These are phyloP conservation scores for Mugil cephalus DNA, from an alignment of 2,113 vertebrate genomes.

Conservation along the genomic window DNA sequence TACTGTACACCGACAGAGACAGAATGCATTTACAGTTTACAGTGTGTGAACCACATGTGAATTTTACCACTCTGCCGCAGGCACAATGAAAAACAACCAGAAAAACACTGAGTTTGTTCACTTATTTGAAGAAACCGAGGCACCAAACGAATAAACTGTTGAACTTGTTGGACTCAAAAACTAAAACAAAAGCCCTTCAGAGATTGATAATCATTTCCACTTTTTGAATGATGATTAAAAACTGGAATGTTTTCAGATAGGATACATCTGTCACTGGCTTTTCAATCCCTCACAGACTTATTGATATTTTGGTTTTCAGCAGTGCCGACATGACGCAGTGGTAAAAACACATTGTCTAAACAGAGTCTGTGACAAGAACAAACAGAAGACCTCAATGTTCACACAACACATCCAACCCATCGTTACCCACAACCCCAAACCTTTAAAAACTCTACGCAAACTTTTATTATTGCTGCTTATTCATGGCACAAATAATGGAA, in stretches of 20 bases:
- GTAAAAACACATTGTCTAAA: constrained; percentile 35
- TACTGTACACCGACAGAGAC: constrained; percentile 26
- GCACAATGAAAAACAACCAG: constrained; percentile 38
- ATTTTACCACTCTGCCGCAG: constrained; percentile 59
- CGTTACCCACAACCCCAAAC: constrained; percentile 12
- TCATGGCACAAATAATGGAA: constrained; percentile 90
- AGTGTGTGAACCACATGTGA: constrained; percentile 1
- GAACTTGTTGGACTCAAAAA: not conserved
- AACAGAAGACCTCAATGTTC: constrained; percentile 21
- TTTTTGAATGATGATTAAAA: constrained; percentile 46
- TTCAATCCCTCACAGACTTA: constrained; percentile 18
- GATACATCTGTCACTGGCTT: constrained; percentile 48
- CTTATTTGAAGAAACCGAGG: constrained; percentile 12
- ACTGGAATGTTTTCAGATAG: constrained; percentile 52
- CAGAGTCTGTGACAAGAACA: not conserved
- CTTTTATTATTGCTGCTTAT: constrained; percentile 89
- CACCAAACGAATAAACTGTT: not conserved
- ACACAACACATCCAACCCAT: constrained; percentile 23
- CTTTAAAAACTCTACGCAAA: constrained; percentile 56
- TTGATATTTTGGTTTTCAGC: constrained; percentile 56
- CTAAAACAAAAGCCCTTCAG: constrained; percentile 44
- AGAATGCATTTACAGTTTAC: constrained; percentile 35
- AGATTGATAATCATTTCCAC: constrained; percentile 21
- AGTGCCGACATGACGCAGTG: constrained; percentile 40
- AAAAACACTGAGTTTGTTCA: not conserved